Conservation (phyloP, 2,797 vertebrate species). For the Silurus aristotelis region DNA sequence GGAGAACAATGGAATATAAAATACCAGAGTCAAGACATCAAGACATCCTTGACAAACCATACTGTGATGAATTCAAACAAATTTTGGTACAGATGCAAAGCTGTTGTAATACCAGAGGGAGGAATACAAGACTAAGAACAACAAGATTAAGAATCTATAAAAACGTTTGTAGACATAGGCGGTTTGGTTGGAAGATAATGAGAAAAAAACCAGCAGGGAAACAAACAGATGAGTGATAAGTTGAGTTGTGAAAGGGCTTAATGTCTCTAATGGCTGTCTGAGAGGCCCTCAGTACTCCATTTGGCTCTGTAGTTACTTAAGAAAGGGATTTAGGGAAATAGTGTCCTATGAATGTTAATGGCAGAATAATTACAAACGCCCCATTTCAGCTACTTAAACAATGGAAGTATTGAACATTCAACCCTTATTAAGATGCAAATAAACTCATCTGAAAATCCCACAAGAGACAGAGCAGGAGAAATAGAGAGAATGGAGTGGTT, state of each 20-base stretch:
- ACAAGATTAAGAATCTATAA: slow-evolving; percentile 30
- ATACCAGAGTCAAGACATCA: slow-evolving; percentile 71
- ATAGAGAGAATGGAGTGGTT: slow-evolving; percentile 59
- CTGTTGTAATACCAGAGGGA: slow-evolving; percentile 57
- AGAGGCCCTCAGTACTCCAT: slow-evolving; percentile 70
- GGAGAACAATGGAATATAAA: slow-evolving; percentile 70
- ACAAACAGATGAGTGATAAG: slow-evolving; percentile 74
- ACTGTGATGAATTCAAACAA: slow-evolving; percentile 92
- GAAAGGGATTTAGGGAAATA: slow-evolving; percentile 79
- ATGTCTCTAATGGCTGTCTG: slow-evolving; percentile 66
- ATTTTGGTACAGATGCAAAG: slow-evolving; percentile 78
- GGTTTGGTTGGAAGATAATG: slow-evolving; percentile 75
- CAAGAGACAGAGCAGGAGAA: slow-evolving; percentile 75
- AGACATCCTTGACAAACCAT: slow-evolving; percentile 84
- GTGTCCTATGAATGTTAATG: slow-evolving; percentile 81
- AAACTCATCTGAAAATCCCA: slow-evolving; percentile 84
- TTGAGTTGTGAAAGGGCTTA: slow-evolving; percentile 68
- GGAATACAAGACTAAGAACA: slow-evolving; percentile 32
- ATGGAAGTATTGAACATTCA: slow-evolving; percentile 84
- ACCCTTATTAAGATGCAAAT: slow-evolving; percentile 89
- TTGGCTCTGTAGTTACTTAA: slow-evolving; percentile 78
- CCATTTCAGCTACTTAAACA: slow-evolving; percentile 84
- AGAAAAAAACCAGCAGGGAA: slow-evolving; percentile 72
- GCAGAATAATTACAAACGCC: slow-evolving; percentile 84
- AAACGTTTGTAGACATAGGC: slow-evolving; percentile 35